These are phyloP conservation scores for Paralvinella palmiformis DNA, from an alignment of 1,140 invertebrate genomes.

Conservation along the genomic window DNA sequence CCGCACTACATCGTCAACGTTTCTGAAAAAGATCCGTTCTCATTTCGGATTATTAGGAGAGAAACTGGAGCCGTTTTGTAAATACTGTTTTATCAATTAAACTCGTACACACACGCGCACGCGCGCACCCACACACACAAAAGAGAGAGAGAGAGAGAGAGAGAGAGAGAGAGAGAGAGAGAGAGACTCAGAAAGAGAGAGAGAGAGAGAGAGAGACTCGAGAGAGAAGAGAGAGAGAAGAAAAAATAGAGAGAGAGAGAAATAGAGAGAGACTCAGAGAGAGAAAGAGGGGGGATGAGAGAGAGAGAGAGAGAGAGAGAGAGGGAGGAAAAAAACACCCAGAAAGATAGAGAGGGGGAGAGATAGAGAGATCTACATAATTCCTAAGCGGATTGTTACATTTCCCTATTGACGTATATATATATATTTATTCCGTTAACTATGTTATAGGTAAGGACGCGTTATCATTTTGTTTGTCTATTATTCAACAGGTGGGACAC, in stretches of 20 bases:
- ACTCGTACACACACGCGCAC: neutral
- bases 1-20: conserved; percentile 36
- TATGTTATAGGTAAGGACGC: neutral
- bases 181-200: neutral
- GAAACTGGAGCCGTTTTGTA: conserved; percentile 38
- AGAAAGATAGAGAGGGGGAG: neutral
- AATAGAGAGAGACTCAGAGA: neutral
- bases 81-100: conserved; percentile 14
- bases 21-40: conserved; percentile 37
- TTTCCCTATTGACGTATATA: neutral
- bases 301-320: neutral
- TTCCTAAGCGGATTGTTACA: neutral
- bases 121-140: neutral
- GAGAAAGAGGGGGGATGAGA: conserved; percentile 13
- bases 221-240: neutral
- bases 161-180: neutral
- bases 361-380: neutral
- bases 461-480: neutral
- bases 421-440: neutral
- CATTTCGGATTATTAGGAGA: conserved; percentile 44
- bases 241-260: neutral
- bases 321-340: too few species aligned
- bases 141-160: neutral
- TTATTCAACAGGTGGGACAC: conserved; percentile 59
- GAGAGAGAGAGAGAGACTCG: neutral